A percentile compares a stretch with the other conserved stretches of the same genome.
Conservation (phyloP, 1,140 invertebrate species). For the Coenobita brevimanus region DNA sequence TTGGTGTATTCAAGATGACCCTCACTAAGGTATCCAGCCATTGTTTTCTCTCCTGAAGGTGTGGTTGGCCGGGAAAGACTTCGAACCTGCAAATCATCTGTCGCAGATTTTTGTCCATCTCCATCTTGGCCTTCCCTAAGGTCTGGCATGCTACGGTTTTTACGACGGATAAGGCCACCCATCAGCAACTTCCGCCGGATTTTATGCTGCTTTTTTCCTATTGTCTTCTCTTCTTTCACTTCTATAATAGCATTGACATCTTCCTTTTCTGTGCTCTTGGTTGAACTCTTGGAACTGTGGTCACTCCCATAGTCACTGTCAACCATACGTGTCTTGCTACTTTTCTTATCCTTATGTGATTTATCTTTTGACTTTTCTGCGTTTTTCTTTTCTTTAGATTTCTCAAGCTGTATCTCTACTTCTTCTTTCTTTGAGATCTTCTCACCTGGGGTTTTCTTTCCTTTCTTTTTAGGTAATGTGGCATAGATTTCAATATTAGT, state of each 20-base stretch:
- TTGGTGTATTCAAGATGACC: slow-evolving; percentile 89
- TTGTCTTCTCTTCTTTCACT: slow-evolving; percentile 65
- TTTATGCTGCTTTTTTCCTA: slow-evolving; percentile 92
- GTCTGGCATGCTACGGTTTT: slow-evolving; percentile 94
- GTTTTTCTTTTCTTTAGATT: slow-evolving; percentile 81
- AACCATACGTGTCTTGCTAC: slow-evolving; percentile 51
- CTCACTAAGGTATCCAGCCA: slow-evolving; percentile 86
- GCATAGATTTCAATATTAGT: slow-evolving; percentile 90
- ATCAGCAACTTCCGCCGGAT: slow-evolving; percentile 89
- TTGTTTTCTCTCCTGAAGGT: slow-evolving; percentile 78
- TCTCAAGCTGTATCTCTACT: slow-evolving; percentile 74
- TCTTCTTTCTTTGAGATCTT: slow-evolving; percentile 56
- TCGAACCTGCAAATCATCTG: slow-evolving; percentile 68
- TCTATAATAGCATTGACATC: slow-evolving; percentile 65
- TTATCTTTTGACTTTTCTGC: slow-evolving; percentile 61
- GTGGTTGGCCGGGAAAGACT: slow-evolving; percentile 68
- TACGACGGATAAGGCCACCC: slow-evolving; percentile 89
- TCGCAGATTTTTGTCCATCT: slow-evolving; percentile 75
- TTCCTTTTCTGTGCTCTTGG: slow-evolving; percentile 79
- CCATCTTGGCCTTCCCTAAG: slow-evolving; percentile 80
- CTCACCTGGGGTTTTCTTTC: slow-evolving; percentile 70
- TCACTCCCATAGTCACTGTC: slow-evolving; percentile 68
- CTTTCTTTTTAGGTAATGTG: slow-evolving; percentile 91
- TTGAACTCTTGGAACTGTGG: slow-evolving; percentile 61
- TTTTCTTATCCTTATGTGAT: slow-evolving; percentile 59